These are phyloP conservation scores for Mormyrus lacerda DNA, from an alignment of 2,113 vertebrate species.

Conservation along the genomic window DNA sequence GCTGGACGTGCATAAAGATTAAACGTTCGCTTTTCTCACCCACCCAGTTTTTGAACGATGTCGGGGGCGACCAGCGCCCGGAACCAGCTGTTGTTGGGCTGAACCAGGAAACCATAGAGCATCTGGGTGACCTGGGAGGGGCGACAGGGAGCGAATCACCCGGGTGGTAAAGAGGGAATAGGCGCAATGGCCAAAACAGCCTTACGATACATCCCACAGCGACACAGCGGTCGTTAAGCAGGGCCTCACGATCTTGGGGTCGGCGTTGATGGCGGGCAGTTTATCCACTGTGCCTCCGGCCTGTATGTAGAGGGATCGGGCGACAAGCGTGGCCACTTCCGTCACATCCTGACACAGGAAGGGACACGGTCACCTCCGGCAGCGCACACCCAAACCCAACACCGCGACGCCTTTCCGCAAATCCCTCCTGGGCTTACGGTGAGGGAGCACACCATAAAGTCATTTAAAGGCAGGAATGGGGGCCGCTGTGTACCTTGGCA, in stretches of 20 bases:
- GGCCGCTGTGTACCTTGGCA: conserved; percentile 61
- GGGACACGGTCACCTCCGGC: not conserved
- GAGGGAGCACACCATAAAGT: not conserved
- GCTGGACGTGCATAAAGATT: not conserved
- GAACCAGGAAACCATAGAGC: conserved; percentile 79
- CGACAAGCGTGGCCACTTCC: conserved; percentile 74
- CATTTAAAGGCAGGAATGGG: not conserved
- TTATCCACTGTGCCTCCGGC: conserved; percentile 60
- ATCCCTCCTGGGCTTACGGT: not conserved
- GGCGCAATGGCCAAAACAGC: not conserved
- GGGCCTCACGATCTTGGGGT: conserved; percentile 64
- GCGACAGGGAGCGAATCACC: not conserved
- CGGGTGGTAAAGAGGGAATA: not conserved
- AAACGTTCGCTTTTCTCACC: conserved; percentile 33
- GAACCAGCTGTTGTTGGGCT: conserved; percentile 86
- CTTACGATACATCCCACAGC: not conserved
- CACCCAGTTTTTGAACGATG: conserved; percentile 56
- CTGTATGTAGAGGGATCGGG: conserved; percentile 70
- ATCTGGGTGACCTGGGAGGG: conserved; percentile 70
- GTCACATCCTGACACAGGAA: conserved; percentile 65
- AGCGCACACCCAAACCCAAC: not conserved
- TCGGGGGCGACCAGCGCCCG: conserved; percentile 71
- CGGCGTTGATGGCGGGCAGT: conserved; percentile 55
- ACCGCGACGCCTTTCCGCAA: not conserved
- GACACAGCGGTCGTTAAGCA: not conserved